phyloP scores from a whole-genome alignment of 2,888 invertebrate genomes.

The Endotricha flammealis region DNA sequence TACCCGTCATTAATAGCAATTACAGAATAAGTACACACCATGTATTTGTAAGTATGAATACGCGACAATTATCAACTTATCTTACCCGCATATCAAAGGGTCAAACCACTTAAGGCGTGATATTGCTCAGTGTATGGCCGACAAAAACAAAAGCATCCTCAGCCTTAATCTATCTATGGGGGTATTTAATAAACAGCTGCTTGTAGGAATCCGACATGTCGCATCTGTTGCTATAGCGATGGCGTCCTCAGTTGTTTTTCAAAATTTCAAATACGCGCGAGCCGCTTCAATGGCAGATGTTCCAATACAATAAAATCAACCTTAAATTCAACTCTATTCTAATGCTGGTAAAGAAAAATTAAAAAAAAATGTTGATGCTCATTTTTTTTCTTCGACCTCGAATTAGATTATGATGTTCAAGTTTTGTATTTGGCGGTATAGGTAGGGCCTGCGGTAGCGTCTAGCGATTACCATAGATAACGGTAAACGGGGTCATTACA shows the following conservation, averaged over 20 bases:
- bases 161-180: conserved; percentile 72
- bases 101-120: conserved; percentile 62
- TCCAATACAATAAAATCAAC: conserved; percentile 26
- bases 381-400: conserved; percentile 34
- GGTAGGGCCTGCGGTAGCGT: conserved; percentile 53
- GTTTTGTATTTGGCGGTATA: conserved; percentile 66
- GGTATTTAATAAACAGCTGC: conserved; percentile 75
- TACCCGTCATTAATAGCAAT: conserved; percentile 19
- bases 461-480: conserved; percentile 64
- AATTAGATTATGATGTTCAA: conserved; percentile 71
- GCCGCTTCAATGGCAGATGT: conserved; percentile 70
- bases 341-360: background rate
- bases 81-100: conserved; percentile 67
- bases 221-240: conserved; percentile 67
- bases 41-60: conserved; percentile 30
- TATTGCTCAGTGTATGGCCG: conserved; percentile 55
- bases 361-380: conserved; percentile 23
- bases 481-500: conserved; percentile 67
- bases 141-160: conserved; percentile 66
- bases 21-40: conserved; percentile 29
- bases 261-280: conserved; percentile 70
- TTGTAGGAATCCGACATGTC: conserved; percentile 71
- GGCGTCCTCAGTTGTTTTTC: conserved; percentile 53
- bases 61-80: conserved; percentile 54
- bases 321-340: conserved; percentile 27